Base-by-base conservation (phyloP, 2,113 vertebrate species). In the Eclectus roratus region DNA sequence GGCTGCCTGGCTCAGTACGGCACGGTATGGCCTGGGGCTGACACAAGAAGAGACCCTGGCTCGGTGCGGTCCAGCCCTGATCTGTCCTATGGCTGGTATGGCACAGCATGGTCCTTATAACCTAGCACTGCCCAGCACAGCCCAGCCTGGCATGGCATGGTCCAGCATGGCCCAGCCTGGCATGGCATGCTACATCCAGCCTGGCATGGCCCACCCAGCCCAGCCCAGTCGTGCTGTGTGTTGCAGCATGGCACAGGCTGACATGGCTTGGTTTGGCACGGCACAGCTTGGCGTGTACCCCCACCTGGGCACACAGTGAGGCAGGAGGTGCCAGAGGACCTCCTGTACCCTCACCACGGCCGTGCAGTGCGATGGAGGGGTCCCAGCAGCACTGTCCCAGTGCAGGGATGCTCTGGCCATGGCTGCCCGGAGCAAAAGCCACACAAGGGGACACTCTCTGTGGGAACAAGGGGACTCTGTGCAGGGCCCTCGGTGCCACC, bases 391-490 rank as follows among this genome's bases (percentile, higher is more conserved):
- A n/a, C 80, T 31, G 19, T 65, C 74, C 56, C 17, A 3, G 71
- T 13, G 0, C 50, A 9, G 80, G 44, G 41, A 72, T 7, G 0
- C 52, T 77, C 7, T 73, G 7, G 10, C 63, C 92, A 24, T 46
- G 7, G 4, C 70, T 13, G 64, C 68, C 49, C 14, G 0, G 6
- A 31, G 92, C 27, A 1, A 4, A 24, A 13, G 31, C 44, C 33
- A 0, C 91, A 95, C 90, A 94, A 95, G 91, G 80, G 25, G 76
- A 66, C 28, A 9, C 80, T 97, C 66, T 96, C 80, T 92, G 85
- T 2, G 3, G 89, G 88, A 94, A 94, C 89, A 95, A 96, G 83
- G 69, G 55, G 37, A n/a, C 93, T 94, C 89, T 96, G 95, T 96
- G 96, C 14, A 0, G 1, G 5, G 85, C 71, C 80, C 50, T 35